These are phyloP conservation scores for Dicranocentrus wangi DNA, from an alignment of 2,888 invertebrate genomes.

Conservation along the genomic window DNA sequence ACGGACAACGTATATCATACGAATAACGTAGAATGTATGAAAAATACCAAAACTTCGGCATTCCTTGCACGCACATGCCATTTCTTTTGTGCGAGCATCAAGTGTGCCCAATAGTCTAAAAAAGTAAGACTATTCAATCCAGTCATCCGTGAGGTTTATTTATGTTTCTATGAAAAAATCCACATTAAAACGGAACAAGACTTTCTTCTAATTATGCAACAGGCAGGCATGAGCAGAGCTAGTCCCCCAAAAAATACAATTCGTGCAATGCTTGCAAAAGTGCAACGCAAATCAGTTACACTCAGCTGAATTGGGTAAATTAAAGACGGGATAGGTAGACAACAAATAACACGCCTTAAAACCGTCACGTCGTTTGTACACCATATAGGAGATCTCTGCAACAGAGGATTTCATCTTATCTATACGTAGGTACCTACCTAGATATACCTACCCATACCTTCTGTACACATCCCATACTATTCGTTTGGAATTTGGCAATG, in stretches of 20 bases:
- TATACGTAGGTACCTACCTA: too few relatives aligned
- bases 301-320: too few relatives aligned
- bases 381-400: too few relatives aligned
- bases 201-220: neutral
- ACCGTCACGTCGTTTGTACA: too few relatives aligned
- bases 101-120: conserved; percentile 38
- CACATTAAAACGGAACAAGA: conserved; percentile 32
- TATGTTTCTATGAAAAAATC: conserved; percentile 15
- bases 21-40: neutral
- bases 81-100: neutral
- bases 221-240: neutral
- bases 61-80: conserved; percentile 7
- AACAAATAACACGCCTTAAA: too few relatives aligned
- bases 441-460: too few relatives aligned
- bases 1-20: too few relatives aligned
- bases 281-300: too few relatives aligned
- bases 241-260: neutral
- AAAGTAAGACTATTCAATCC: conserved; percentile 30
- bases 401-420: too few relatives aligned
- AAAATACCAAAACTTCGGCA: neutral
- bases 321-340: too few relatives aligned
- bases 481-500: conserved; percentile 36
- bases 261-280: too few relatives aligned
- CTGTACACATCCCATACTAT: too few relatives aligned
- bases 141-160: conserved; percentile 44